Conservation (phyloP, 2,797 vertebrate genomes). For the Austrolebias charrua region DNA sequence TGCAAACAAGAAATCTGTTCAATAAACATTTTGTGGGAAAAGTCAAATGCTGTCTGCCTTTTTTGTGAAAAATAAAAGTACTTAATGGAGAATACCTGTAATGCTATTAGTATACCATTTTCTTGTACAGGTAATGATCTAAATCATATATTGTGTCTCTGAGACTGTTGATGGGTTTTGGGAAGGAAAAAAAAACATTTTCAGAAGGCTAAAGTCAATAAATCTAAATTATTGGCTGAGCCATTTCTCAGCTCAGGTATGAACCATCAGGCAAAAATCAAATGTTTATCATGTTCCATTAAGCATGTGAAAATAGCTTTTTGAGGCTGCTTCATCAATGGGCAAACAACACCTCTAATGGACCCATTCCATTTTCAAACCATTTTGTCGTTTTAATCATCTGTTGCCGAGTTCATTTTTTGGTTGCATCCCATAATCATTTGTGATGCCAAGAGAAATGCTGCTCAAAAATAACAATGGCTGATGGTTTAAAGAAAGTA, state of each 20-base stretch:
- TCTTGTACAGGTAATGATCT: no score
- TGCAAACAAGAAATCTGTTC: slow-evolving; percentile 81
- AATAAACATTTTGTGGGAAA: slow-evolving; percentile 81
- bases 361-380: background rate
- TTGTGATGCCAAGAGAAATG: background rate
- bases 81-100: no score
- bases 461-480: slow-evolving; percentile 14
- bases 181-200: background rate
- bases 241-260: background rate
- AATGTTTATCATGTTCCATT: slow-evolving; percentile 12
- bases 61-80: background rate
- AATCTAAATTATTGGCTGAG: slow-evolving; percentile 8
- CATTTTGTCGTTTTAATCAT: background rate
- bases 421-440: background rate
- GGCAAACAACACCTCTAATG: slow-evolving; percentile 15
- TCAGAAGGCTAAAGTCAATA: background rate
- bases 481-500: no score
- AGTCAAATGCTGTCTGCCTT: slow-evolving; percentile 33
- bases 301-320: slow-evolving; percentile 15
- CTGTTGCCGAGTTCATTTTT: background rate
- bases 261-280: slow-evolving; percentile 10
- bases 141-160: background rate
- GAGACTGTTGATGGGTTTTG: background rate
- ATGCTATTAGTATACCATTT: background rate
- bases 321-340: slow-evolving; percentile 9